Conservation (phyloP, 2,797 vertebrate genomes). For the Bradypodion pumilum region DNA sequence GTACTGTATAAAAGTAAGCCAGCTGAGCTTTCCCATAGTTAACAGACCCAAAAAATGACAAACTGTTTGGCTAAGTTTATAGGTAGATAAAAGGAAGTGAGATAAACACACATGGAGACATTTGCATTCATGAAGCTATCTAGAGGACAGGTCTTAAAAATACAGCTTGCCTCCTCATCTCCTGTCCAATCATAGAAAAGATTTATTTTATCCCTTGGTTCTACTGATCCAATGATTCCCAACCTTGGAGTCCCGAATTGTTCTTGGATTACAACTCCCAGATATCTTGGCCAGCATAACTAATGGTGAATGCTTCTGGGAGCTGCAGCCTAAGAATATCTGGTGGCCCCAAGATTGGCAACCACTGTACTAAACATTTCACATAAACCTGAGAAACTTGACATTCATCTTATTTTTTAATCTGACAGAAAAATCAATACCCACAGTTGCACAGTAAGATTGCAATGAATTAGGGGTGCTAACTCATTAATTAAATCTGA, state of each 20-base stretch:
- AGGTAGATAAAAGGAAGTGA: background rate
- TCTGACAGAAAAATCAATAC: conserved; percentile 43
- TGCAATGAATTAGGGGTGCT: conserved; percentile 33
- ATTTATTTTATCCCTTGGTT: background rate
- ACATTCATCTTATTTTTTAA: conserved; percentile 34
- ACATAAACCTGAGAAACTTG: background rate
- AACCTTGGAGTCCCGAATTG: too few relatives aligned
- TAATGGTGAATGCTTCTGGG: too few relatives aligned
- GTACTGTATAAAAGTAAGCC: too few relatives aligned
- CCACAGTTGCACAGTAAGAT: conserved; percentile 17
- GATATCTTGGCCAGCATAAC: too few relatives aligned
- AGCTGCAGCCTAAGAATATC: too few relatives aligned
- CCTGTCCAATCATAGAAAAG: background rate
- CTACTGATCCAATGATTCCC: too few relatives aligned
- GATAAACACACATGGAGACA: background rate
- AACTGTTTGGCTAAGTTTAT: background rate
- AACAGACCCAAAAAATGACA: too few relatives aligned
- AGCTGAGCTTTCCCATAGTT: too few relatives aligned
- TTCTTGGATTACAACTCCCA: too few relatives aligned
- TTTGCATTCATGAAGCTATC: background rate
- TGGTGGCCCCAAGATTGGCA: too few relatives aligned
- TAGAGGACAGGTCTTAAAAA: background rate
- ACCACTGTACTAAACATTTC: too few relatives aligned
- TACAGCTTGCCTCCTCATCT: background rate
- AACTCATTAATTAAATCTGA: conserved; percentile 45